A percentile compares a stretch with the other conserved stretches of the same genome.
These are phyloP conservation scores for Meliscaeva auricollis DNA, from an alignment of 2,888 invertebrate genomes.

Conservation along the genomic window DNA sequence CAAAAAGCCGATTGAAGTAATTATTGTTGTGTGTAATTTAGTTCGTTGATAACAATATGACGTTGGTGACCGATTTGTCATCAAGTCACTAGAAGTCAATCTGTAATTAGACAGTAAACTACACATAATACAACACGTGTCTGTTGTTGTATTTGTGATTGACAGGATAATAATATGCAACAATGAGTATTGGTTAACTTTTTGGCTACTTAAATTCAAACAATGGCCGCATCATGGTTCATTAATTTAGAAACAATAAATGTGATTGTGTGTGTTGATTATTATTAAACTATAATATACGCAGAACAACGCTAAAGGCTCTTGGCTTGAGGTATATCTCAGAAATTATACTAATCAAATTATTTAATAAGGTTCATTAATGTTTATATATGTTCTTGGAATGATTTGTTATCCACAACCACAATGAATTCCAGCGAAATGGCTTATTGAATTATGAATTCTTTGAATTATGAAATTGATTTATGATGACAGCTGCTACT, in stretches of 20 bases:
- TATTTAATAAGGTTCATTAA: too few relatives aligned
- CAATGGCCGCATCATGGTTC: neutral
- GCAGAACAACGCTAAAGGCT: neutral
- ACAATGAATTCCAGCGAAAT: too few relatives aligned
- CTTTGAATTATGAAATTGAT: too few relatives aligned
- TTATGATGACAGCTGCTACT: too few relatives aligned
- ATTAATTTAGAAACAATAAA: neutral
- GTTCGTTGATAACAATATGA: conserved; percentile 13
- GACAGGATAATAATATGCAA: conserved; percentile 6
- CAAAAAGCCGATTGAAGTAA: neutral
- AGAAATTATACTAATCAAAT: too few relatives aligned
- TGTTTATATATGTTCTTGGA: too few relatives aligned
- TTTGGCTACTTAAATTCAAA: neutral
- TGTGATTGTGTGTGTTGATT: neutral
- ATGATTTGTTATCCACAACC: too few relatives aligned
- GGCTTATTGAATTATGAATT: too few relatives aligned
- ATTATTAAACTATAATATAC: neutral
- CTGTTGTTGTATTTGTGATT: neutral
- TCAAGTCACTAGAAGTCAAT: conserved; percentile 9
- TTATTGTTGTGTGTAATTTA: conserved; percentile 10
- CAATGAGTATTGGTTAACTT: neutral
- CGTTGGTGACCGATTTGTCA: neutral
- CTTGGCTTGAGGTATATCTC: neutral
- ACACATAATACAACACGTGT: neutral
- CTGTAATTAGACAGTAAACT: conserved; percentile 1